Evolutionary conservation across 64 coral and sea anemone species (phyloP).

Genomic region (Dendrophyllia cribrosa): DNA sequence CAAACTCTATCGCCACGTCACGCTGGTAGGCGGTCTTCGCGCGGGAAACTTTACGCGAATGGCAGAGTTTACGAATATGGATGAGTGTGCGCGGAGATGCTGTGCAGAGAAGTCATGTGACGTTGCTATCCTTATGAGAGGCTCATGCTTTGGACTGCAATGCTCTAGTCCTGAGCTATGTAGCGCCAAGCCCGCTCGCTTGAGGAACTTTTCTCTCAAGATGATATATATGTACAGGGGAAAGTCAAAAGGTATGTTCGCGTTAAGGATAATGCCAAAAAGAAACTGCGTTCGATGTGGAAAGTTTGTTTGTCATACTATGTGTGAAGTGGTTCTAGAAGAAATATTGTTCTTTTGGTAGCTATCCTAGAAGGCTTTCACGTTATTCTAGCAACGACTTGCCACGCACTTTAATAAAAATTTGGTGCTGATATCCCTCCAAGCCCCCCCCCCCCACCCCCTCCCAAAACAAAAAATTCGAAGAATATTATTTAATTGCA

Average conservation of each 20-base stretch:
- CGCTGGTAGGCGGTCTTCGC: constrained; percentile 80
- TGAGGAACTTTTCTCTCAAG: constrained; percentile 78
- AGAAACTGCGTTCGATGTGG: neutral
- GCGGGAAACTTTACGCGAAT: constrained; percentile 84
- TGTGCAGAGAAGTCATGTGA: constrained; percentile 82
- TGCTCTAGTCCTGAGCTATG: constrained; percentile 74
- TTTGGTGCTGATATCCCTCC: too few relatives aligned
- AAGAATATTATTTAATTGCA: too few relatives aligned
- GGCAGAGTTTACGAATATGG: constrained; percentile 77
- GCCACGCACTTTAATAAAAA: too few relatives aligned
- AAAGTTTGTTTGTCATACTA: too few relatives aligned
- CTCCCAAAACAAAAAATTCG: too few relatives aligned
- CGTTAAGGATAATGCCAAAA: too few relatives aligned
- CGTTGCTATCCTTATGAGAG: constrained; percentile 88
- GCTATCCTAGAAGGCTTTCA: too few relatives aligned
- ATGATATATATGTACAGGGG: constrained; percentile 84
- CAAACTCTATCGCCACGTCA: constrained; percentile 79
- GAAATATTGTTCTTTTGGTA: neutral
- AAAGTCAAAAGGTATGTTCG: constrained; percentile 1
- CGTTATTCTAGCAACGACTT: too few relatives aligned
- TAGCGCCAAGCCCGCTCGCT: constrained; percentile 65
- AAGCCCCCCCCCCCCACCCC: too few relatives aligned
- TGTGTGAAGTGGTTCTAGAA: neutral
- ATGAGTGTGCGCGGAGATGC: constrained; percentile 78
- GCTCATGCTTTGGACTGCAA: constrained; percentile 84